These are phyloP conservation scores for Blera fallax DNA, from an alignment of 2,888 invertebrate species.

Conservation along the genomic window DNA sequence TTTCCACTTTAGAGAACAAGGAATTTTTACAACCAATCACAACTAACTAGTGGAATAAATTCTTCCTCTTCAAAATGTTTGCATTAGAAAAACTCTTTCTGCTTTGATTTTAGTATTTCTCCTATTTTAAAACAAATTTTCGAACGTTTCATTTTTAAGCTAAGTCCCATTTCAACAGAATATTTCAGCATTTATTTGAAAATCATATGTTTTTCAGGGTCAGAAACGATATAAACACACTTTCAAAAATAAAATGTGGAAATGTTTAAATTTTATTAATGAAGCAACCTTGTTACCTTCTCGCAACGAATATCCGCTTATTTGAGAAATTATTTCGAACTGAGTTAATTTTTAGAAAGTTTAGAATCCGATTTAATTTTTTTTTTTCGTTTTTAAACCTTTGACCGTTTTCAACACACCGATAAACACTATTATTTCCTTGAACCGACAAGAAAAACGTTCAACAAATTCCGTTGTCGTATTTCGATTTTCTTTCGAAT, in stretches of 20 bases:
- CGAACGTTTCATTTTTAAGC: background rate
- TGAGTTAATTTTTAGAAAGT: background rate
- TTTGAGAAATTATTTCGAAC: background rate
- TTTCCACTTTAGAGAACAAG: too few species aligned
- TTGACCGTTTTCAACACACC: background rate
- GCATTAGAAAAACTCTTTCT: background rate
- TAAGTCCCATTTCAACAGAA: background rate
- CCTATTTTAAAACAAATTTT: background rate
- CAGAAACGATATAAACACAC: conserved; percentile 1
- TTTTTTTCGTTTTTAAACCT: background rate
- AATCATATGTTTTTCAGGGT: conserved; percentile 1
- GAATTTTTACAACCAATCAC: too few species aligned
- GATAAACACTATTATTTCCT: background rate
- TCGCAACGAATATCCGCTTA: background rate
- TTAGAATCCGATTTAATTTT: background rate
- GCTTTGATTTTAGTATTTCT: background rate
- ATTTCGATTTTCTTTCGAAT: conserved; percentile 17
- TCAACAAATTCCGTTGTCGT: conserved; percentile 27
- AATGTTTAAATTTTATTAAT: background rate
- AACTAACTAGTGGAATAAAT: too few species aligned
- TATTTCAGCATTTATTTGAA: background rate
- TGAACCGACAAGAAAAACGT: conserved; percentile 10
- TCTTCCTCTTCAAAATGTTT: too few species aligned
- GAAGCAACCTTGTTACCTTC: background rate
- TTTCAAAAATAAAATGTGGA: conserved; percentile 20